phyloP scores from a whole-genome alignment of 2,797 vertebrate genomes.

The Eremophila alpestris region DNA sequence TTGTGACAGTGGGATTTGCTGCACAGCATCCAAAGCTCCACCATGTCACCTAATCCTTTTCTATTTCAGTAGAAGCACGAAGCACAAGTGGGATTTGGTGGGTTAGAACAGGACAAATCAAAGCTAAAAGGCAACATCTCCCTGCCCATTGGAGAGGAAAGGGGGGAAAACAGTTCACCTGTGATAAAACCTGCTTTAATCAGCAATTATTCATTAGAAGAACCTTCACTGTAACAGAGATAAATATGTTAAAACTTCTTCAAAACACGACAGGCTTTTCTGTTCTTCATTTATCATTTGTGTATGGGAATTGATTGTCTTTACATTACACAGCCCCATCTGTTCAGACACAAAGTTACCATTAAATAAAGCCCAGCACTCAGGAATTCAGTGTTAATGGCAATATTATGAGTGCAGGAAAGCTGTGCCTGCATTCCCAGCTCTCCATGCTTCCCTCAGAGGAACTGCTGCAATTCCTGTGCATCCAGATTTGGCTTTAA shows the following conservation, averaged over 20 bases:
- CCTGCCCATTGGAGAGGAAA: not conserved
- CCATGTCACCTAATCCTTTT: not conserved
- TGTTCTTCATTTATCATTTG: not conserved
- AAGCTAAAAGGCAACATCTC: not conserved
- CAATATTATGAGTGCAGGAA: not conserved
- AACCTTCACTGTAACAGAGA: not conserved
- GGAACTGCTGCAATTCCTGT: not conserved
- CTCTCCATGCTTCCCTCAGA: not conserved
- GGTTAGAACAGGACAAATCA: not conserved
- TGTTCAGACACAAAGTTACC: not conserved
- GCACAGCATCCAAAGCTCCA: not conserved
- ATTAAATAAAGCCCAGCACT: not conserved
- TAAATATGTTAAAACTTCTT: not conserved
- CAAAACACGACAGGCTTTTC: rapidly evolving
- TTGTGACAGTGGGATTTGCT: not conserved
- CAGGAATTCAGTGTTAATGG: not conserved
- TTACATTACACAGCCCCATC: not conserved
- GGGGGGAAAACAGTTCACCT: not conserved
- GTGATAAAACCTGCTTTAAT: not conserved
- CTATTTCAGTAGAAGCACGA: not conserved
- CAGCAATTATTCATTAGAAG: not conserved
- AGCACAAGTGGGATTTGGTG: not conserved
- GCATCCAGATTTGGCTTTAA: not conserved
- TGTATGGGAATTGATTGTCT: not conserved
- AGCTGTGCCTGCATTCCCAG: not conserved